Percentiles rank a stretch among this genome's conserved stretches.
These are phyloP conservation scores for Cottoperca gobio DNA, from an alignment of 2,797 vertebrate genomes.

Conservation along the genomic window DNA sequence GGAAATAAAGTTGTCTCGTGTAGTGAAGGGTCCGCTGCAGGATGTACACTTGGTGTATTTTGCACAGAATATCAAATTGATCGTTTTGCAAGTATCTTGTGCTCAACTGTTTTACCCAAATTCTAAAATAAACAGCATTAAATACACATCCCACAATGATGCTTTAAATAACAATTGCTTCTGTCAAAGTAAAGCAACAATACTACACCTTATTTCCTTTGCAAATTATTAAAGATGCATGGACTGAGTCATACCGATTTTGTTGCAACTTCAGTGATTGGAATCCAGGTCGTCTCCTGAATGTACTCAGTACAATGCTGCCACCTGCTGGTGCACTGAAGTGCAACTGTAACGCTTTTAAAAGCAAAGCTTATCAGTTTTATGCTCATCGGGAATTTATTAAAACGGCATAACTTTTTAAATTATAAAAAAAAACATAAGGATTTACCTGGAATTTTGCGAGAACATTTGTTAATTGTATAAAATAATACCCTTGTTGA, in stretches of 20 bases:
- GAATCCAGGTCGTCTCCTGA: not conserved
- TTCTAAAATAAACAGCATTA: not conserved
- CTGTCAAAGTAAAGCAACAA: not conserved
- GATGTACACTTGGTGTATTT: not conserved
- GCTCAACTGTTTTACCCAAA: not conserved
- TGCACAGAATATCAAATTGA: not conserved
- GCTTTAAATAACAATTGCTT: not conserved
- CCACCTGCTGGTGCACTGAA: conserved; percentile 64
- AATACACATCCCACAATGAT: rapidly evolving
- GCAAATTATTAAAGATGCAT: conserved; percentile 65
- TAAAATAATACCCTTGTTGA: too few species aligned
- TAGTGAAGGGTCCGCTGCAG: not conserved
- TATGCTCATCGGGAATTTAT: not conserved
- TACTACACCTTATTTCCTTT: conserved; percentile 34
- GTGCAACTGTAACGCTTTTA: not conserved
- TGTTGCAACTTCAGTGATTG: conserved; percentile 50
- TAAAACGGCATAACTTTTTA: not conserved
- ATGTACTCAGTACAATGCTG: conserved; percentile 44
- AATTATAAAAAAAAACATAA: not conserved
- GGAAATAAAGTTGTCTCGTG: conserved; percentile 76
- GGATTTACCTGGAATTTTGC: not conserved
- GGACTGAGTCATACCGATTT: conserved; percentile 62
- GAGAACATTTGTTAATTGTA: too few species aligned
- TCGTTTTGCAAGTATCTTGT: not conserved
- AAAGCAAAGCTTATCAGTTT: not conserved